Base-by-base conservation (phyloP, 2,797 vertebrate species). In the Pseudochromis fuscus region DNA sequence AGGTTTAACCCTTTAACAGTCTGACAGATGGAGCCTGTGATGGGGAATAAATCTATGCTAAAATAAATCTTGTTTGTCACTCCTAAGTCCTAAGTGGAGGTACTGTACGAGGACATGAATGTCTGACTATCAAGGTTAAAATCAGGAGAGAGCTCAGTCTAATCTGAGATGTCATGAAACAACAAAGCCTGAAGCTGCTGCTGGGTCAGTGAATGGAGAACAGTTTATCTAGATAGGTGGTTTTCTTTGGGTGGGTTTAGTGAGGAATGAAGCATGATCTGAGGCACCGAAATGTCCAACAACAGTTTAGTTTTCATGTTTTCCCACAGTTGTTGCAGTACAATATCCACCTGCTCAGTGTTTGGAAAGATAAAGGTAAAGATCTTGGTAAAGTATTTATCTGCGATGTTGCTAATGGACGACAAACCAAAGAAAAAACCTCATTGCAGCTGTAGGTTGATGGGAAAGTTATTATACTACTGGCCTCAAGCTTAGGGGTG, bases 111-210 rank as follows among this genome's bases (percentile, higher is more conserved):
- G 33, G 52, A 62, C 64, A 61, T 6, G 27, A 56, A 50, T 35
- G 48, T 63, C 73, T 57, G 57, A 45, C 42, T 64, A 48, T 49
- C 5, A 56, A 57, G 82, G 77, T 48, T 64, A 66, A 77, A 86
- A 57, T 72, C 67, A 65, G n/a, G n/a, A 11, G 53, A 40, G 33
- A 70, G 49, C 49, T 62, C 57, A 53, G 44, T 37, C 45, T 77
- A 73, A 87, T 81, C 61, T 84, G 59, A 68, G 40, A 68, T 73
- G 72, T 60, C 69, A 70, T 38, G 44, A 62, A 82, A 70, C 21
- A 15, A 72, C 40, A 45, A 69, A 49, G 44, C 69, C 59, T 28
- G 7, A 30, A 81, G 64, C 55, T 60, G 30, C 50, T 75, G 31
- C 38, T 51, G 63, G 33, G 59, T 64, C 56, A 65, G 19, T 28